Base-by-base conservation (phyloP, 2,797 vertebrate species). In the Synaphobranchus kaupii region DNA sequence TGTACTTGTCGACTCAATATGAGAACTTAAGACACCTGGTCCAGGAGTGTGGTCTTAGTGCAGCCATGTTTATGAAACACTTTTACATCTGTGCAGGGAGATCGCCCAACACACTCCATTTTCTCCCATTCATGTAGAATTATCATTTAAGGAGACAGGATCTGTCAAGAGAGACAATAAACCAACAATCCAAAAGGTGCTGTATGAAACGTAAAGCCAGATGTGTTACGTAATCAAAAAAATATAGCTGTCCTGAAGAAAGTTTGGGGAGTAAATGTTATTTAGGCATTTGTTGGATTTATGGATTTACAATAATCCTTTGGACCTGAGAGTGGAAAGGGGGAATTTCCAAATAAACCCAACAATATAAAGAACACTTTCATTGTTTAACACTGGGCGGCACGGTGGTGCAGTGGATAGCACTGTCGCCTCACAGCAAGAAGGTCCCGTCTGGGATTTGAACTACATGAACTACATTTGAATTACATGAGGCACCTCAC, bases 1-100 rank as follows among this genome's bases (percentile, higher is more conserved):
- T 76, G 60, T 15, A 60, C 91, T 90, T 91, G 93, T 93, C 91
- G 90, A 92, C 92, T 90, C 71, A 85, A 92, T 91, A 17, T 84
- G 87, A 5, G 87, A 93, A 92, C 91, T 90, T 1, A 73, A 15
- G 68, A 73, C 31, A 13, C 28, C 54, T 20, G 54, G 31, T 12
- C 31, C 10, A 4, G 68, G n/a, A 73, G 68, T 34, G 31, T 15
- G 31, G 28, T 17, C 68, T 76, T 39, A 76, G 17, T 3, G 15
- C 10, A 39, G 71, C 3, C 34, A 22, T 39, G 3, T 15, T 6
- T 12, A 6, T 34, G 31, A 15, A 34, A 73, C 31, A 76, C 34
- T 39, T 76, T 28, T 28, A 28, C 9, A 20, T 76, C 3, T 76
- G 31, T 39, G n/a, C 17, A 1, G 71, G 39, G 34, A 34, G 28